phyloP scores from a whole-genome alignment of 2,797 vertebrate genomes.

The Epinephelus awoara region DNA sequence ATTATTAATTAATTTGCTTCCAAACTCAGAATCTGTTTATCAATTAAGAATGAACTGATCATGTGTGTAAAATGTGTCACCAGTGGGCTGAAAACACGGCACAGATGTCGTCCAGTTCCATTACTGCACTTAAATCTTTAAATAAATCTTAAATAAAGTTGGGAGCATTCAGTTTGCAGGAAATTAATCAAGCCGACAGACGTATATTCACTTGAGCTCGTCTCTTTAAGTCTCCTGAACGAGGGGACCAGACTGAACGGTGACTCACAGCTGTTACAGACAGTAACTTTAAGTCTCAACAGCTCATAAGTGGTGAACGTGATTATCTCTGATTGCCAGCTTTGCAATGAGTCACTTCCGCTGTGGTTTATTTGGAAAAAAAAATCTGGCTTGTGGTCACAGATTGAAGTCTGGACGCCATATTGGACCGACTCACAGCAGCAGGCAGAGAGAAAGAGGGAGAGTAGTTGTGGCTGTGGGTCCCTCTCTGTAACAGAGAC shows the following conservation, averaged over 20 bases:
- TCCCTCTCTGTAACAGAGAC: slow-evolving; percentile 18
- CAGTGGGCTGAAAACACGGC: background rate
- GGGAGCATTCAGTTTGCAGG: background rate
- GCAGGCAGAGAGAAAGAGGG: slow-evolving; percentile 17
- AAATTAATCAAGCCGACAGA: background rate
- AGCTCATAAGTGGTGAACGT: slow-evolving; percentile 37
- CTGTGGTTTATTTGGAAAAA: slow-evolving; percentile 45
- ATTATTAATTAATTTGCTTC: background rate
- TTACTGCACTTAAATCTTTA: background rate
- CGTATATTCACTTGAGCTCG: background rate
- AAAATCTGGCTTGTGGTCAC: slow-evolving; percentile 33
- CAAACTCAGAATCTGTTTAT: background rate
- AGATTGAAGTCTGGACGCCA: slow-evolving; percentile 58
- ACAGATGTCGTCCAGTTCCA: background rate
- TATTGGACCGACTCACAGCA: slow-evolving; percentile 33
- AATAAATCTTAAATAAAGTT: background rate
- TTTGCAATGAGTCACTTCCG: slow-evolving; percentile 57
- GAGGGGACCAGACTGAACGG: slow-evolving; percentile 27
- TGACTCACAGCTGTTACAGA: slow-evolving; percentile 16
- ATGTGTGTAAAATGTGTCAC: background rate
- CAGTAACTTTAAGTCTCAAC: slow-evolving; percentile 10
- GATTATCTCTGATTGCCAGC: slow-evolving; percentile 39
- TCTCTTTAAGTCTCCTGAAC: background rate
- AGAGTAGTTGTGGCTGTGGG: background rate
- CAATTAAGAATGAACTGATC: background rate